phyloP scores from a whole-genome alignment of 2,888 invertebrate genomes.

The Nesidiocoris tenuis region DNA sequence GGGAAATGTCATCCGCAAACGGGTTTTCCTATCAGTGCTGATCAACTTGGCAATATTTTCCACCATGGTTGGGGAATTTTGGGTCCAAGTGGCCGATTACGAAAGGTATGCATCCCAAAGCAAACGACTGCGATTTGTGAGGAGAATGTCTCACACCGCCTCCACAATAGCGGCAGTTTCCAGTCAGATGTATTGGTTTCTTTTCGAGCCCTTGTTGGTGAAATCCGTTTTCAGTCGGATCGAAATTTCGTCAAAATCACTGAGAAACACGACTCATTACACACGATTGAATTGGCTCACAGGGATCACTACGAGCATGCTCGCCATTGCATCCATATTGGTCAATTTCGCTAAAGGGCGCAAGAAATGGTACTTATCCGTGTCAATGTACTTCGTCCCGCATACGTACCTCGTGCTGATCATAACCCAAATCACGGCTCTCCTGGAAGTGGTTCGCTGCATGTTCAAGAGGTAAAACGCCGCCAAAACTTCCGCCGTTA shows the following conservation, averaged over 20 bases:
- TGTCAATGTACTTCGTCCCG: too few species aligned
- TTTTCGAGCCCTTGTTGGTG: neutral
- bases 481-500: too few species aligned
- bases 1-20: neutral
- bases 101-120: too few species aligned
- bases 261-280: neutral
- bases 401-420: too few species aligned
- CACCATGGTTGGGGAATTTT: neutral
- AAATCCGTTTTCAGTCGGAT: neutral
- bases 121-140: too few species aligned
- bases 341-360: too few species aligned
- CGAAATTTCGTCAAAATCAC: neutral
- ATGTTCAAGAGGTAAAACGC: neutral
- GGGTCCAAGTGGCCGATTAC: neutral
- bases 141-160: too few species aligned
- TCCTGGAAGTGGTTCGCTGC: neutral
- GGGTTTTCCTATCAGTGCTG: neutral
- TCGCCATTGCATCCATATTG: too few species aligned
- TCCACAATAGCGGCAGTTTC: neutral
- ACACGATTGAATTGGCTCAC: neutral
- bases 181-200: neutral
- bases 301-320: too few species aligned
- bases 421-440: neutral
- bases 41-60: neutral
- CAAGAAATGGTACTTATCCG: too few species aligned